A percentile compares a stretch with the other conserved stretches of the same genome.
These are phyloP conservation scores for Elephantulus edwardii DNA, from an alignment of 2,113 vertebrate species.

Conservation along the genomic window DNA sequence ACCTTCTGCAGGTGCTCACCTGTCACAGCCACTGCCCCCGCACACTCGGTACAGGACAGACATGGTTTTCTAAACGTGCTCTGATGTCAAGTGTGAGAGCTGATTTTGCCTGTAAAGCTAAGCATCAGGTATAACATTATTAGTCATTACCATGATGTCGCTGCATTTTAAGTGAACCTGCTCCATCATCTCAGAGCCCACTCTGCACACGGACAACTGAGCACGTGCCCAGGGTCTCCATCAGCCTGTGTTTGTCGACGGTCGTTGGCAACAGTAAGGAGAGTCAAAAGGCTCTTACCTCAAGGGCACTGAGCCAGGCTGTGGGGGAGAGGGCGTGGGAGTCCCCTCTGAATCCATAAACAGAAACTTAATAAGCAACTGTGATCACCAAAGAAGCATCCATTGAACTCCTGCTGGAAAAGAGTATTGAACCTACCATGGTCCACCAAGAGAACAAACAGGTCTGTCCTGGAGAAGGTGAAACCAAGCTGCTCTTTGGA, in stretches of 20 bases:
- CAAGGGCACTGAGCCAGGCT: rapidly evolving
- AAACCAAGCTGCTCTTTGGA: too few relatives aligned
- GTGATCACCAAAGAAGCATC: too few relatives aligned
- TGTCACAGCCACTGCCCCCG: rapidly evolving
- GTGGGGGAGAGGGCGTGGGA: too few relatives aligned
- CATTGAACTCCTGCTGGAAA: too few relatives aligned
- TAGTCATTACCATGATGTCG: not conserved
- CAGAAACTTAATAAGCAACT: too few relatives aligned
- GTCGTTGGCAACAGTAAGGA: rapidly evolving
- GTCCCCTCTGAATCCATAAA: too few relatives aligned
- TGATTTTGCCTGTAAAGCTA: too few relatives aligned
- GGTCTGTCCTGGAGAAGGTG: too few relatives aligned
- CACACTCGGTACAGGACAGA: not conserved
- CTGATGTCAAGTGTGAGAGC: rapidly evolving
- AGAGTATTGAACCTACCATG: too few relatives aligned
- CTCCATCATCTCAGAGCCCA: rapidly evolving
- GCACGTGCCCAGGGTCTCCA: too few relatives aligned
- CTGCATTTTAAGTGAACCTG: not conserved
- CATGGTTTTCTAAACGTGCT: rapidly evolving
- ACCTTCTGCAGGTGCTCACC: rapidly evolving
- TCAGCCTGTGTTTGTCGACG: rapidly evolving
- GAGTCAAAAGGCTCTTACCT: too few relatives aligned
- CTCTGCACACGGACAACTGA: rapidly evolving
- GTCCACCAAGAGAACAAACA: too few relatives aligned
- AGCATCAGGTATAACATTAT: not conserved